phyloP scores from a whole-genome alignment of 2,113 vertebrate species.

The Isichthys henryi region DNA sequence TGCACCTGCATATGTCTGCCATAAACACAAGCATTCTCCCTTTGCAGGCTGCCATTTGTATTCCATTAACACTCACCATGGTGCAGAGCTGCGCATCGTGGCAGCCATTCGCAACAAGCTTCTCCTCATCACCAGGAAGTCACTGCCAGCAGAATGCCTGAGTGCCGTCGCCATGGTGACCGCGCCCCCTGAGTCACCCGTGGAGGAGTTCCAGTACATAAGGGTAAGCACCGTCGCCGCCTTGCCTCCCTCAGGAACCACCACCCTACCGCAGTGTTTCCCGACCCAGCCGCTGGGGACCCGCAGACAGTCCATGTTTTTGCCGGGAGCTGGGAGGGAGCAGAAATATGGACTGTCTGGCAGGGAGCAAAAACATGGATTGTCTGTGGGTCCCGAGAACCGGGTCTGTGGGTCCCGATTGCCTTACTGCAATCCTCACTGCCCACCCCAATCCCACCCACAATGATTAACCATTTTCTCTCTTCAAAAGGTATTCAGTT shows the following conservation, averaged over 20 bases:
- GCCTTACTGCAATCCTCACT: neutral
- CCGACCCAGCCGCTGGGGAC: neutral
- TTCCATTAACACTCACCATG: slow-evolving; percentile 93
- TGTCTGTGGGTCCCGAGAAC: neutral
- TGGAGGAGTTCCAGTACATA: slow-evolving; percentile 98
- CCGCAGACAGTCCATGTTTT: neutral
- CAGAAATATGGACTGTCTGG: neutral
- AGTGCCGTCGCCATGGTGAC: slow-evolving; percentile 41
- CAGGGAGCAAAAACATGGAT: neutral
- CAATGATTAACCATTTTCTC: neutral
- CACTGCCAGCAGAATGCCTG: slow-evolving; percentile 50
- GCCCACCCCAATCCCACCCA: neutral
- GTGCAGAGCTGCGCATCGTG: slow-evolving; percentile 80
- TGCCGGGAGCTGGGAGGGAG: neutral
- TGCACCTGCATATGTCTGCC: neutral
- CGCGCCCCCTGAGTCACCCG: slow-evolving; percentile 66
- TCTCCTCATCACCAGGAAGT: slow-evolving; percentile 88
- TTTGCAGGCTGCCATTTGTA: slow-evolving; percentile 89
- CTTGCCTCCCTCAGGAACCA: neutral
- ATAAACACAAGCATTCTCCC: slow-evolving; percentile 29
- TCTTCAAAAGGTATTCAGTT: neutral
- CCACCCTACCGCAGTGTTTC: neutral
- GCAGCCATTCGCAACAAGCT: slow-evolving; percentile 93
- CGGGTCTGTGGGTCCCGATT: neutral
- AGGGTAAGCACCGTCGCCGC: neutral